Evolutionary conservation across 2,113 vertebrate species (phyloP).

Genomic region (Gambusia affinis): DNA sequence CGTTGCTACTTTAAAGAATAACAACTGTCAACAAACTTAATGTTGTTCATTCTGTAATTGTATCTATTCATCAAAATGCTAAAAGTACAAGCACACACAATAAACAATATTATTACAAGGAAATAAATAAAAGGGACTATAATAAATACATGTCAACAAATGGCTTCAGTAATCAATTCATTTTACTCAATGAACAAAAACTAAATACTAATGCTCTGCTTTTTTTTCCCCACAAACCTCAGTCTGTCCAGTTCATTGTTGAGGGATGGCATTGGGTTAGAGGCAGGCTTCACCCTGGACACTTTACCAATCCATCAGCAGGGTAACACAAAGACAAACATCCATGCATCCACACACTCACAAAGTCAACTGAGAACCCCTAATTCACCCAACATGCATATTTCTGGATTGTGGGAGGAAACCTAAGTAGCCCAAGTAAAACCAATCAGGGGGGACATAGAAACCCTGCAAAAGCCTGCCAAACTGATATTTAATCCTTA

Average conservation of each 20-base stretch:
- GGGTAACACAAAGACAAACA: constrained; percentile 4
- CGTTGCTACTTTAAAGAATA: no score
- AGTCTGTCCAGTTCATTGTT: not conserved
- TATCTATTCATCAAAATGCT: no score
- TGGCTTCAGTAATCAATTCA: not conserved
- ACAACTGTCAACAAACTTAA: not conserved
- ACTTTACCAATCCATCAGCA: not conserved
- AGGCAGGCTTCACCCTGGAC: not conserved
- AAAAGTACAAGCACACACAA: not conserved
- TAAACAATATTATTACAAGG: not conserved
- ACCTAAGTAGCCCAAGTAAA: constrained; percentile 4
- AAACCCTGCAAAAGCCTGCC: not conserved
- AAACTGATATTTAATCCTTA: constrained; percentile 1
- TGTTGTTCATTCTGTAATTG: not conserved
- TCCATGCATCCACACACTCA: not conserved
- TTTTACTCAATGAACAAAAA: not conserved
- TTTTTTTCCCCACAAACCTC: not conserved
- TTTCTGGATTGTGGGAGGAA: constrained; percentile 3
- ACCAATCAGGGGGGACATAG: not conserved
- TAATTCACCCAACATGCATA: not conserved
- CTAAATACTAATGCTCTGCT: not conserved
- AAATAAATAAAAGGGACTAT: not conserved
- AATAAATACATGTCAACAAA: not conserved
- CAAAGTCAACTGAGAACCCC: not conserved
- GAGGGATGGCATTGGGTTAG: not conserved